Percentiles rank a stretch among this genome's conserved stretches.
These are phyloP conservation scores for Mormyrus proboscirostris DNA, from an alignment of 2,797 vertebrate species.

Conservation along the genomic window DNA sequence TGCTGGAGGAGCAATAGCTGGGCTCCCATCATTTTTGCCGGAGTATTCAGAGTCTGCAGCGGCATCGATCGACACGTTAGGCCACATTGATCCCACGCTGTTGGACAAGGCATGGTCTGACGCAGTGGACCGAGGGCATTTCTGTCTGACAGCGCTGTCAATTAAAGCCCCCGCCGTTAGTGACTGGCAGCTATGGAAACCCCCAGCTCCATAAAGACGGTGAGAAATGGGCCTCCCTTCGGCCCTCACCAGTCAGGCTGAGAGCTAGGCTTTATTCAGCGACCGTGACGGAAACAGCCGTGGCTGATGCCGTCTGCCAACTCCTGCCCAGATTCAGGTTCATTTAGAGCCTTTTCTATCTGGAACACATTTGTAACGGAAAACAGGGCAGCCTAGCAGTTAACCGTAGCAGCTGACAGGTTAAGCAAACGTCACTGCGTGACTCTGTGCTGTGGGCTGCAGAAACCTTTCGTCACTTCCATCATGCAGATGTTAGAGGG, in stretches of 20 bases:
- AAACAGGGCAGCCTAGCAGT: background rate
- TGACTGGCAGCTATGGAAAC: constrained; percentile 8
- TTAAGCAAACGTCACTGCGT: background rate
- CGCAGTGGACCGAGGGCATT: constrained; percentile 25
- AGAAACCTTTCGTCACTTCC: background rate
- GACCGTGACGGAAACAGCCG: background rate
- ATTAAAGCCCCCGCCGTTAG: background rate
- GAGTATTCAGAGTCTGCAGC: constrained; percentile 18
- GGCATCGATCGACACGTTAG: constrained; percentile 47
- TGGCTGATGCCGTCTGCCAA: background rate
- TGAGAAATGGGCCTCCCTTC: background rate
- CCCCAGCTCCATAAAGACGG: background rate
- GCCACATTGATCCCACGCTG: constrained; percentile 37
- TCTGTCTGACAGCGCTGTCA: constrained; percentile 15
- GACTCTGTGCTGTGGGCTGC: background rate
- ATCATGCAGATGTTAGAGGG: background rate
- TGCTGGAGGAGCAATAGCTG: background rate
- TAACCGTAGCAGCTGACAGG: background rate
- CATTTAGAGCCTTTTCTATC: background rate
- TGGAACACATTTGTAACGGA: background rate
- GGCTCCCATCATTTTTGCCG: constrained; percentile 26
- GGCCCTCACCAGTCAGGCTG: background rate
- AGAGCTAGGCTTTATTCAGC: background rate
- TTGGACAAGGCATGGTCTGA: constrained; percentile 23
- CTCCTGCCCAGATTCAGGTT: background rate